Evolutionary conservation across 2,797 vertebrate species (phyloP).

Genomic region (Megaceryle alcyon): DNA sequence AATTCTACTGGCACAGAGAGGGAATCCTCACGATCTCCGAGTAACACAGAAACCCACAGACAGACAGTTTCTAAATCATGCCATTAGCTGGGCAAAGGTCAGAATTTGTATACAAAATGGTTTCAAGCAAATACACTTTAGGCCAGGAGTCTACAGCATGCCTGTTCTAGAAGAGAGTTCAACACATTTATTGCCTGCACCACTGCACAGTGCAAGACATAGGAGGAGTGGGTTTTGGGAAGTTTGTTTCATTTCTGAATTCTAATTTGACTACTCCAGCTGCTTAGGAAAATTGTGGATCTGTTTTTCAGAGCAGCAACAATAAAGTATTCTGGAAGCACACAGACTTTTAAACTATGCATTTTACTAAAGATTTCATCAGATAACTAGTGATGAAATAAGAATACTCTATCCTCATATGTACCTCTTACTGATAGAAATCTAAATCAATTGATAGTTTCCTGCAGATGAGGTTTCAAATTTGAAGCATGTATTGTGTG

Average conservation of each 20-base stretch:
- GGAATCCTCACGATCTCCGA: not conserved
- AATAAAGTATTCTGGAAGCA: not conserved
- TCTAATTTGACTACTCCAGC: not conserved
- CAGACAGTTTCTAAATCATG: not conserved
- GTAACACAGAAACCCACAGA: not conserved
- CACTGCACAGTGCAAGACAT: not conserved
- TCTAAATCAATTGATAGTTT: not conserved
- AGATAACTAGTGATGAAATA: not conserved
- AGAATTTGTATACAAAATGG: not conserved
- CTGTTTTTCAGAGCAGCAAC: not conserved
- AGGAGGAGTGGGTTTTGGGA: not conserved
- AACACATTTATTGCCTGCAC: not conserved
- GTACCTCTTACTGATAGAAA: not conserved
- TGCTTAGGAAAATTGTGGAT: not conserved
- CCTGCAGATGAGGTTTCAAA: not conserved
- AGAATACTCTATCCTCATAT: not conserved
- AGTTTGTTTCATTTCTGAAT: not conserved
- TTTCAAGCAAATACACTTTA: not conserved
- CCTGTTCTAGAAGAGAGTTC: not conserved
- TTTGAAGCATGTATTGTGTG: not conserved
- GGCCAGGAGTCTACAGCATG: not conserved
- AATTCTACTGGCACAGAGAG: not conserved
- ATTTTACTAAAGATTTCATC: not conserved
- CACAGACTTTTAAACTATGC: not conserved
- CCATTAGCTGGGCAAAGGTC: slow-evolving; percentile 25